Evolutionary conservation across 2,113 vertebrate species (phyloP).

Genomic region (Bettongia penicillata): DNA sequence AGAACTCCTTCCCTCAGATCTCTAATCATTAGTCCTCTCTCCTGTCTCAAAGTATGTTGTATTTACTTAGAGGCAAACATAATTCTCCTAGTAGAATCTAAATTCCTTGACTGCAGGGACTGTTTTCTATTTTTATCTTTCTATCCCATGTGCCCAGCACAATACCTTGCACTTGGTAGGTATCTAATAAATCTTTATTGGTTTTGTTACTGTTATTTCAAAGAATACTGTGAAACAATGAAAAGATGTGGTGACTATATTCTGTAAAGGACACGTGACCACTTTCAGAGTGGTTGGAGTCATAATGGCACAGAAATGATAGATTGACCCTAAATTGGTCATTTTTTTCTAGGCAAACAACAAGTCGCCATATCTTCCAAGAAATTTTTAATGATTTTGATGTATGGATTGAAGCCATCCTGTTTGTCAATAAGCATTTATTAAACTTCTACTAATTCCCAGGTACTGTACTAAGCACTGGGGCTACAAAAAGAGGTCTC

Average conservation of each 20-base stretch:
- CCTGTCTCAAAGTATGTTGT: neutral
- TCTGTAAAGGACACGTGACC: neutral
- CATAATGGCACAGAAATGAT: neutral
- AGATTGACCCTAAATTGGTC: neutral
- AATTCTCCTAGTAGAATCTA: neutral
- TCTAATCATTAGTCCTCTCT: neutral
- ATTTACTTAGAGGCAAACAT: neutral
- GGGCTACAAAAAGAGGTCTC: neutral
- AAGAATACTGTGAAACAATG: neutral
- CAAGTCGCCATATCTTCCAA: neutral
- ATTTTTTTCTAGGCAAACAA: neutral
- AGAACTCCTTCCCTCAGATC: neutral
- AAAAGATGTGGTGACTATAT: neutral
- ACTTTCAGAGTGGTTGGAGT: neutral
- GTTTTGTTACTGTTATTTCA: neutral
- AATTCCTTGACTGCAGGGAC: neutral
- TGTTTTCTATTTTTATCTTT: neutral
- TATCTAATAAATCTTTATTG: neutral
- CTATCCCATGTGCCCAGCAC: neutral
- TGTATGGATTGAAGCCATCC: neutral
- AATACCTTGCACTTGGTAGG: neutral
- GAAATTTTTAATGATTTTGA: neutral
- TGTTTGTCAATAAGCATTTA: neutral
- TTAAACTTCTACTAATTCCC: neutral
- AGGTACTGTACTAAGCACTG: neutral